Evolutionary conservation across 2,888 invertebrate genomes (phyloP), one percentile per base, ranked within the genome.

Genomic region (Brenthis hecate): DNA sequence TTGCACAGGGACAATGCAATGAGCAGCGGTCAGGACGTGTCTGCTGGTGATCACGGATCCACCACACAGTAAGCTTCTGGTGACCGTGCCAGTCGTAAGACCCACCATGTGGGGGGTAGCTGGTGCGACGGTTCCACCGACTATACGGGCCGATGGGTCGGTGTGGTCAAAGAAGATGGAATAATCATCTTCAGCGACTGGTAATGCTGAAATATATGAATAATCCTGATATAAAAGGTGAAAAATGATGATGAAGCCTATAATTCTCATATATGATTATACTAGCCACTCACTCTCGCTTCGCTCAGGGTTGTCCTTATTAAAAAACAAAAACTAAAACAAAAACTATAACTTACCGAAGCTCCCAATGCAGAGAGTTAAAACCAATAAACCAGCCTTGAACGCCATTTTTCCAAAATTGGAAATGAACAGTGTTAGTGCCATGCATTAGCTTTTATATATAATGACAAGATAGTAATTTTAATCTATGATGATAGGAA

Each of bases 11-110:
- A 61, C 81, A 62, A 89, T 83, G 69, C 90, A 90, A 63, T 90
- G 89, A 0, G 90, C 89, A 2, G 90, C 90, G 0, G 88, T 89
- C 14, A 89, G 77, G 2, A 89, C 78, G 19, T 78, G 79, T 1
- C 83, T 73, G 1, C 19, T 65, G 1, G 75, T 58, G 54, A 90
- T 70, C 4, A 89, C 57, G n/a, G 89, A 88, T 0, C 81, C 88
- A 0, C 89, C 89, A 67, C 89, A 90, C 3, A 84, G 5, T 64
- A 79, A 74, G 53, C 60, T 73, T 23, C 77, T 72, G 5, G 74
- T 5, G 11, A 77, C 2, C 1, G 65, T 6, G 0, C 81, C 80
- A 11, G 58, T 67, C 54, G 73, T 71, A 47, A 83, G 56, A 0
- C 74, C 80, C 3, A 76, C 81, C 80, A 81, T 81, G 74, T 86